Base-by-base conservation (phyloP, 2,797 vertebrate species). In the Melopsittacus undulatus region DNA sequence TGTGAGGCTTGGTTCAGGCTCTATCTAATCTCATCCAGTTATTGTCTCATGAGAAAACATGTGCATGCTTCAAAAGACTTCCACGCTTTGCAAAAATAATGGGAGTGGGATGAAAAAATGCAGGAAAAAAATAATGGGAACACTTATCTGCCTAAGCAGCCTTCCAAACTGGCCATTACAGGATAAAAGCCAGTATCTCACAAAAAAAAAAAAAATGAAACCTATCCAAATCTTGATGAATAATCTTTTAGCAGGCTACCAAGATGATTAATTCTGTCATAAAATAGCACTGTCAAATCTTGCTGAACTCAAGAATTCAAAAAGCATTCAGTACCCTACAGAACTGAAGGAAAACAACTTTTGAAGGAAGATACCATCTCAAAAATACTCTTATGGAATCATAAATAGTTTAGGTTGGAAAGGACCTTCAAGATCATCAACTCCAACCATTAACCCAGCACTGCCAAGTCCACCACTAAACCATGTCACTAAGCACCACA, bases 211-310 rank as follows among this genome's bases (percentile, higher is more conserved):
- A 93, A 62, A 11, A 10, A 9, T 66, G 72, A 94, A 95, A 81
- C 12, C 34, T 34, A 87, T 83, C 62, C 42, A 86, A 81, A 84
- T 66, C 42, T 69, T 83, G 19, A 87, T 80, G 45, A 94, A 59
- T 68, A 73, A 34, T 70, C 92, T 85, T 83, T 88, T 49, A 87
- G 80, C 42, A 70, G 49, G 26, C 15, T 78, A 86, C 36, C 19
- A 92, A 88, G 56, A 73, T 51, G 24, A 19, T 82, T 90, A 23
- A 66, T 94, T 93, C 8, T 95, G 87, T 68, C 38, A 82, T 72
- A 42, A 86, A 96, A 83, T 52, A 91, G 27, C 75, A 75, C 46
- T 74, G 40, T 36, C n/a, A 89, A 79, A 38, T 80, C 48, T 83
- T 78, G 36, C 30, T 83, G 72, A 92, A 90, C 40, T 75, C 46